Base-by-base conservation (phyloP, 2,113 vertebrate genomes). In the Xyrauchen texanus region DNA sequence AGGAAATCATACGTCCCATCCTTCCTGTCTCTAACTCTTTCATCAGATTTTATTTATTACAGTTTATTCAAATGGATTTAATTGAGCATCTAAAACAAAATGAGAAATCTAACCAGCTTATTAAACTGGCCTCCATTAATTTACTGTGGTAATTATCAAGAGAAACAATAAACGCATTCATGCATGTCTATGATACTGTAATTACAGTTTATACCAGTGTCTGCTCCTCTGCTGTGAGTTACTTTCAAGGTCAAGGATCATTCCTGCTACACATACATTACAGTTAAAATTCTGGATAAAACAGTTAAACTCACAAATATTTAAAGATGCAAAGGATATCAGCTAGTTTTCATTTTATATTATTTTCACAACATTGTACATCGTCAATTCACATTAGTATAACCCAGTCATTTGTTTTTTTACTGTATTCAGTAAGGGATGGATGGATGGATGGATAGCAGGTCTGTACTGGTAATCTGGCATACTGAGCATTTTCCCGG, bases 41-140 rank as follows among this genome's bases (percentile, higher is more conserved):
- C 53, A 62, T 45, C 68, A 53, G 57, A 68, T 61, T 49, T 55
- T 76, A 81, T 77, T 83, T 68, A 84, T 76, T 81, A 78, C 58
- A 61, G 15, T 55, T 78, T 52, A 64, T 78, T 81, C 75, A 65
- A 64, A 42, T 68, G 82, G 45, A 73, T 58, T 73, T 69, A 72
- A 67, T 65, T 71, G 51, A 64, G 74, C 72, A 76, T 79, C 68
- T 13, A 53, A 70, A 61, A 73, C 44, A 61, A 73, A 76, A 83
- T 52, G 70, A 73, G 70, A 55, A 68, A 80, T 76, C 55, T 69
- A 66, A 61, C 16, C 13, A 52, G 42, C 62, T 68, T 80, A 76
- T 66, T 76, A 70, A 83, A 76, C 16, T 3, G 21, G 44, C 55
- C 70, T 73, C n/a, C 44, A 73, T 51, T 63, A 73, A 53, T 57